phyloP scores from a whole-genome alignment of 2,797 vertebrate genomes.

The Phrynocephalus forsythii region DNA sequence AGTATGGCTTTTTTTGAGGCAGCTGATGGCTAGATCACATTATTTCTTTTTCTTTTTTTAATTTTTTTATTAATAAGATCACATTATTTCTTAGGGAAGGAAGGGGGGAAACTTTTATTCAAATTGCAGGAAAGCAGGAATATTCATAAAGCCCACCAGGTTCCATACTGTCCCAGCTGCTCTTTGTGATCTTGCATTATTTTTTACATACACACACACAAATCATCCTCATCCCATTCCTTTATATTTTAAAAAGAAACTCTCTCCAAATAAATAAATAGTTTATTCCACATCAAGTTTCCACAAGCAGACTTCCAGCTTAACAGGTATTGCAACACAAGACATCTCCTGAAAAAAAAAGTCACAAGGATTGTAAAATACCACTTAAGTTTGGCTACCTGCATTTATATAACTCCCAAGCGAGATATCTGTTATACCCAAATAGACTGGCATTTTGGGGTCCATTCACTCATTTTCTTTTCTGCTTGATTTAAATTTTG shows the following conservation, averaged over 20 bases:
- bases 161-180: not conserved
- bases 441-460: not conserved
- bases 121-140: not conserved
- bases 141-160: not conserved
- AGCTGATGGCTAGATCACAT: too few relatives aligned
- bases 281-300: not conserved
- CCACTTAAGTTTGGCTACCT: not conserved
- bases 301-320: not conserved
- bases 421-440: not conserved
- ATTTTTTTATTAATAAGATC: too few relatives aligned
- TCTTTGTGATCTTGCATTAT: not conserved
- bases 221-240: not conserved
- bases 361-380: not conserved
- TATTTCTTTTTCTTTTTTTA: too few relatives aligned
- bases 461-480: not conserved
- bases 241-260: constrained; percentile 13
- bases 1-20: too few relatives aligned
- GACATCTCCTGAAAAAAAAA: not conserved
- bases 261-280: not conserved
- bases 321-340: not conserved
- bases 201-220: not conserved
- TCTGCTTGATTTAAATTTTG: not conserved
- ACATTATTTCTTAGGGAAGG: too few relatives aligned
- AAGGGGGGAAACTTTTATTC: not conserved
- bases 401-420: not conserved